Conservation (phyloP, 2,888 invertebrate species). For the Yponomeuta evonymella region DNA sequence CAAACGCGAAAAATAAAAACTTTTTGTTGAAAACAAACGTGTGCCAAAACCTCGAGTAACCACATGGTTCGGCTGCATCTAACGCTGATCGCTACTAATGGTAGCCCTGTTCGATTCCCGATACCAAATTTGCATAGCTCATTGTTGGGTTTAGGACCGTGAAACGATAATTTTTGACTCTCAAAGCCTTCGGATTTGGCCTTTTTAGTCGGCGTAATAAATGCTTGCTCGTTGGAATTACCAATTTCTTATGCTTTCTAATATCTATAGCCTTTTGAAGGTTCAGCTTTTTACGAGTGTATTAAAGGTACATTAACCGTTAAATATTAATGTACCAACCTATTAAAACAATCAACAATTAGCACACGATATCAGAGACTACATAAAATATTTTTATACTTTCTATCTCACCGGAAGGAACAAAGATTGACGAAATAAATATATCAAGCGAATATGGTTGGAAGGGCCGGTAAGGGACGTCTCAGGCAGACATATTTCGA, state of each 20-base stretch:
- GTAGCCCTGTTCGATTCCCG: constrained; percentile 43
- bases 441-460: no score
- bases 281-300: constrained; percentile 2
- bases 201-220: constrained; percentile 25
- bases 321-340: not conserved
- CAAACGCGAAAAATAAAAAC: not conserved
- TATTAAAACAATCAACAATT: not conserved
- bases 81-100: constrained; percentile 51
- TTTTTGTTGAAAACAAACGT: not conserved
- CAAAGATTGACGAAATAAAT: no score
- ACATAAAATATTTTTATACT: no score
- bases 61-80: constrained; percentile 38
- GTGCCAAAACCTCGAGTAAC: constrained; percentile 30
- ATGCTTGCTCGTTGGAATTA: constrained; percentile 41
- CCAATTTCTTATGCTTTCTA: constrained; percentile 55
- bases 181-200: constrained; percentile 29
- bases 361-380: no score
- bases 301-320: not conserved
- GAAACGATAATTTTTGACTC: constrained; percentile 47
- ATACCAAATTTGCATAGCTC: constrained; percentile 62
- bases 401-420: no score
- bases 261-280: constrained; percentile 29
- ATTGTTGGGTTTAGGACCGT: constrained; percentile 53
- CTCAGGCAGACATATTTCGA: no score
- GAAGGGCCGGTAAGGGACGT: no score